Percentiles rank a stretch among this genome's conserved stretches.
Evolutionary conservation across 1,140 invertebrate genomes (phyloP).

Genomic region (Heliothis virescens): DNA sequence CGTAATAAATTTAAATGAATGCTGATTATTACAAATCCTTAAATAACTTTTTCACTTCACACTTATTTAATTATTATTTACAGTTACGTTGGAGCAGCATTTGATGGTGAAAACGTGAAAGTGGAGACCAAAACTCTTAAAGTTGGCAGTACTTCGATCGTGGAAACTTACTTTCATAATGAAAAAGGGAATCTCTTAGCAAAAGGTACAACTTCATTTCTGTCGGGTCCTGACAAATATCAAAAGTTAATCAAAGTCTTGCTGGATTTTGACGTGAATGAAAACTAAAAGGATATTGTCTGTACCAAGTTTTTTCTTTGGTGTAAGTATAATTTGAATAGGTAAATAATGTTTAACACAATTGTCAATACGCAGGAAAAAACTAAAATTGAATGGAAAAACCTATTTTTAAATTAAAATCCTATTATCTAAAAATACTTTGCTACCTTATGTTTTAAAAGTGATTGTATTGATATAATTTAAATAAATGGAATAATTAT

Average conservation of each 20-base stretch:
- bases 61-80: background rate
- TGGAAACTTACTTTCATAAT: constrained; percentile 45
- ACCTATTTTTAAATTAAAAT: too few relatives aligned
- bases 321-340: background rate
- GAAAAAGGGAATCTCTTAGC: constrained; percentile 43
- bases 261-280: constrained; percentile 42
- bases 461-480: too few relatives aligned
- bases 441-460: too few relatives aligned
- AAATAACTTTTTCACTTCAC: too few relatives aligned
- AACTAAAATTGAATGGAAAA: too few relatives aligned
- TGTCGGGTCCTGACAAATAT: constrained; percentile 24
- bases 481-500: too few relatives aligned
- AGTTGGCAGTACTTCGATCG: constrained; percentile 18
- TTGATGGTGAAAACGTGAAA: constrained; percentile 42
- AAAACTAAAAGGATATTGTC: constrained; percentile 18
- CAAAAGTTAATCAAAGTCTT: constrained; percentile 40
- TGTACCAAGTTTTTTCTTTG: too few relatives aligned
- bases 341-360: too few relatives aligned
- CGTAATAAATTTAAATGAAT: too few relatives aligned
- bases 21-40: too few relatives aligned
- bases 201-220: constrained; percentile 42
- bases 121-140: constrained; percentile 42
- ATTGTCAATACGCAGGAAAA: too few relatives aligned
- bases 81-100: background rate
- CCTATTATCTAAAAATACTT: too few relatives aligned